Base-by-base conservation (phyloP, 1,140 invertebrate genomes). In the Hypothenemus hampei region DNA sequence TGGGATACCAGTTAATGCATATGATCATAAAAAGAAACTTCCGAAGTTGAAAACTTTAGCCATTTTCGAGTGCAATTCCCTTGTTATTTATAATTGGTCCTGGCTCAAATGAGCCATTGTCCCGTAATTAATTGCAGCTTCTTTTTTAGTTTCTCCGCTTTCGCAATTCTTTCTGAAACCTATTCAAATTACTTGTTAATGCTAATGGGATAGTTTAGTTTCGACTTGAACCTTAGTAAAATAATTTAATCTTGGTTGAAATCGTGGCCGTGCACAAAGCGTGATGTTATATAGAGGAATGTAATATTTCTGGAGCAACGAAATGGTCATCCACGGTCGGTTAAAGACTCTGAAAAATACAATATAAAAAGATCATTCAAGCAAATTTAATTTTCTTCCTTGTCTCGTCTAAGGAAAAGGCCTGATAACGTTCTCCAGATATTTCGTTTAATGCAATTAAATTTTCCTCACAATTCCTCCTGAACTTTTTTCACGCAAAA, bases 21-120 rank as follows among this genome's bases (percentile, higher is more conserved):
- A 45, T 45, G 43, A 45, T 45, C 43, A 45, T 45, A 45, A 45
- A 45, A 45, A 45, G 43, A 45, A 45, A 45, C 22, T 45, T 31
- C 18, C 24, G 31, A 45, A 45, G 43, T 45, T 45, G 43, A 45
- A 45, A 45, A 45, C 43, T 45, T 45, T 26, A 8, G 43, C 24
- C n/a, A 45, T 45, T 31, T 45, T 45, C 10, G 23, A 45, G 43
- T 20, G 43, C 43, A 45, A 45, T 45, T 31, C 31, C 24, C 26
- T 45, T 31, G 43, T 16, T 45, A 45, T 45, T 45, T 45, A 45
- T 29, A 45, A 45, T 45, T 45, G 43, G 43, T 45, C 18, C 24
- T 19, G 40, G 40, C 10, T 23, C 40, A 18, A 21, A 21, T 43
- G 40, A 18, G 18, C 18, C 21, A 21, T 43, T 23, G 40, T 43